Evolutionary conservation across 2,888 invertebrate species (phyloP), one percentile per base, ranked within the genome.

Genomic region (Xestia rhomboidea): DNA sequence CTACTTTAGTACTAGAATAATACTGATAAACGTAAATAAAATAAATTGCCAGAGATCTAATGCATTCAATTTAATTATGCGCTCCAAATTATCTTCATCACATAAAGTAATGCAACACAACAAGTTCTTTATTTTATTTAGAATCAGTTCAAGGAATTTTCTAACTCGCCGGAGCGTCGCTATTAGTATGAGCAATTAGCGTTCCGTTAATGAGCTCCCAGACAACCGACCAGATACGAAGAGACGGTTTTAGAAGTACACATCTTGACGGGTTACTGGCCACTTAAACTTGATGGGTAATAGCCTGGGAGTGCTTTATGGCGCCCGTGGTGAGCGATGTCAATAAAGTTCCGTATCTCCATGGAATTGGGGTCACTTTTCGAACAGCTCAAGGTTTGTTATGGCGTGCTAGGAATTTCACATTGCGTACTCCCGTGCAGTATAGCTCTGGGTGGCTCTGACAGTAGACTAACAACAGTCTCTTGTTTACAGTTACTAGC

Each of bases 101-200:
- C 73, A 79, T 83, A 77, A 77, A 83, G 82, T 82, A 87, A 84
- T 87, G 81, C 82, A 86, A 86, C 71, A 92, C 90, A 92, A 90
- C 89, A 91, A 89, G 89, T 90, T 91, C 91, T 92, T 90, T 92
- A 93, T 91, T 91, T 90, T 93, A 91, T 93, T 93, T 91, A 92
- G 92, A 95, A 95, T 94, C 93, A 91, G 93, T 95, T 95, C 95
- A 95, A 94, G 94, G 95, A 95, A 95, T 95, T 93, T 92, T 91
- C 92, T 93, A 92, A 94, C 92, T 91, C 92, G 92, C 91, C 92
- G 91, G 92, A 92, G 93, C 91, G 92, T 90, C 90, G 93, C 94
- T 94, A 95, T 95, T 95, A 96, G 96, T 94, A 91, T 90, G 92
- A 90, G 93, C 94, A 96, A 96, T 96, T 96, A 95, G 94, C 94